Evolutionary conservation across 2,888 invertebrate species (phyloP).

Genomic region (Atrina japonica): DNA sequence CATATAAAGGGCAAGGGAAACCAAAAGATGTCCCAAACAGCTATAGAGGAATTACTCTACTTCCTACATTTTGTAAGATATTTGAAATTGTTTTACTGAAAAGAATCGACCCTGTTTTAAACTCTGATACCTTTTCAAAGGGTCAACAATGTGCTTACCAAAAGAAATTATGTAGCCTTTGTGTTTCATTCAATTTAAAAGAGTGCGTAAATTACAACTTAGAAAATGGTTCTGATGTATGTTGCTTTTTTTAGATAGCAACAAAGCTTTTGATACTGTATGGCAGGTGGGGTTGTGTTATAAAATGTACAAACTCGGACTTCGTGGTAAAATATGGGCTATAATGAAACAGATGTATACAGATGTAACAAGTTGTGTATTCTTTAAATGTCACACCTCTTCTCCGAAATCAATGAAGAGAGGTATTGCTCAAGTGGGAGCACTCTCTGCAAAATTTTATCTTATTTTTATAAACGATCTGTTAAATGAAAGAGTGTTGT

Average conservation of each 20-base stretch:
- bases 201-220: conserved; percentile 21
- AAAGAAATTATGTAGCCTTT: conserved; percentile 25
- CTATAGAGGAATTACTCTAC: conserved; percentile 29
- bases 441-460: no score
- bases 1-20: conserved; percentile 31
- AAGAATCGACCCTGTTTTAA: background rate
- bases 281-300: conserved; percentile 21
- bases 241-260: conserved; percentile 28
- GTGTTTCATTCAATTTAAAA: conserved; percentile 33
- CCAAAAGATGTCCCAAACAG: conserved; percentile 32
- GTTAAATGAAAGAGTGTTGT: no score
- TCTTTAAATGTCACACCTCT: no score
- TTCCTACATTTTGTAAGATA: conserved; percentile 29
- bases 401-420: no score
- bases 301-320: no score
- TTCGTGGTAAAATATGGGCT: no score
- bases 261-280: conserved; percentile 29
- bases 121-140: conserved; percentile 2
- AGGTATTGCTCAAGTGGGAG: no score
- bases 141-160: conserved; percentile 32
- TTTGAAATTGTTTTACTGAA: conserved; percentile 30
- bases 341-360: no score
- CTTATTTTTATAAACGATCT: no score
- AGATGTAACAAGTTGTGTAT: no score
- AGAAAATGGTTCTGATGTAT: conserved; percentile 18